These are phyloP conservation scores for Perca fluviatilis DNA, from an alignment of 2,113 vertebrate genomes.

Conservation along the genomic window DNA sequence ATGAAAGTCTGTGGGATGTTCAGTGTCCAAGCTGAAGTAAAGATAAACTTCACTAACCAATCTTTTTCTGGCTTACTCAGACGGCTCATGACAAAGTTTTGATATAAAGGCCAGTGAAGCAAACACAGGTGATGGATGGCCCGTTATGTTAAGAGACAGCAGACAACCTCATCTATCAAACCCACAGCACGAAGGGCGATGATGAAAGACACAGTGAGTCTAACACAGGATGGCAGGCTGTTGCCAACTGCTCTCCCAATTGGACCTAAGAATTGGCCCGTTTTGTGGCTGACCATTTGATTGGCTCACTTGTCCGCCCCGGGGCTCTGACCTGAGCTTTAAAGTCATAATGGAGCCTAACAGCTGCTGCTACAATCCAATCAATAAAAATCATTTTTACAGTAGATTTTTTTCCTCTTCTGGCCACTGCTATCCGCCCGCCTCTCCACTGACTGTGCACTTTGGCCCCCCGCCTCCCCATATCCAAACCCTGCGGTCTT, in stretches of 20 bases:
- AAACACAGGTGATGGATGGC: slow-evolving; percentile 52
- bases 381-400: slow-evolving; percentile 86
- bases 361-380: slow-evolving; percentile 76
- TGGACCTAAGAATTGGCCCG: slow-evolving; percentile 60
- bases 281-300: slow-evolving; percentile 58
- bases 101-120: slow-evolving; percentile 31
- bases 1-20: slow-evolving; percentile 69
- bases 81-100: slow-evolving; percentile 31
- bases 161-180: slow-evolving; percentile 50
- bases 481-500: slow-evolving; percentile 86
- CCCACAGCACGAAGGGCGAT: slow-evolving; percentile 21
- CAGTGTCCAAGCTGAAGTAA: slow-evolving; percentile 35
- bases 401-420: slow-evolving; percentile 63
- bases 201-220: slow-evolving; percentile 52
- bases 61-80: slow-evolving; percentile 25
- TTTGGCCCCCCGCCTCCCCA: slow-evolving; percentile 48
- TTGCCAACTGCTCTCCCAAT: slow-evolving; percentile 45
- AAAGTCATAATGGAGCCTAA: slow-evolving; percentile 81
- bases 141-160: slow-evolving; percentile 8
- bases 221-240: slow-evolving; percentile 65
- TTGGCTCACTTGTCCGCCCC: slow-evolving; percentile 65
- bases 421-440: slow-evolving; percentile 53
- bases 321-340: slow-evolving; percentile 71
- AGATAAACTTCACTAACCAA: slow-evolving; percentile 41
- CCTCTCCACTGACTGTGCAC: slow-evolving; percentile 41